These are phyloP conservation scores for Forficula auricularia DNA, from an alignment of 1,140 invertebrate genomes.

Conservation along the genomic window DNA sequence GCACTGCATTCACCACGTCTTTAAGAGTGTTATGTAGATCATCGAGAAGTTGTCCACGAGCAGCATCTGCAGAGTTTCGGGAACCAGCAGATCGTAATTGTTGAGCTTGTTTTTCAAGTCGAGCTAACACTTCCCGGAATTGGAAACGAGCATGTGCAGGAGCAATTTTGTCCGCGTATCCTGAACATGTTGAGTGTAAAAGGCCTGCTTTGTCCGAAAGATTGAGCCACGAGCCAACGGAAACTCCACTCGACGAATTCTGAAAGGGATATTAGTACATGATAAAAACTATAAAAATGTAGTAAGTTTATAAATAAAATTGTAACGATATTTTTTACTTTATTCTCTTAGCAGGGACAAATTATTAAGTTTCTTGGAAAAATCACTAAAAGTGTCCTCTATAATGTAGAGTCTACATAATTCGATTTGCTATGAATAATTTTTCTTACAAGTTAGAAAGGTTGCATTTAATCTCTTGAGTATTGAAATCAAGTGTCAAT, in stretches of 20 bases:
- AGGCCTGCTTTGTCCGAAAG: constrained; percentile 66
- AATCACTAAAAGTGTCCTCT: no score
- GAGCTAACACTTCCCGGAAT: constrained; percentile 64
- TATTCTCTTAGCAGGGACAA: no score
- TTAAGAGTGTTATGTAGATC: constrained; percentile 65
- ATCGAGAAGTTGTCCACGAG: constrained; percentile 34
- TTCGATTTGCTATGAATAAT: no score
- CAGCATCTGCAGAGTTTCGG: constrained; percentile 45
- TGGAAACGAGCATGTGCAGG: constrained; percentile 76
- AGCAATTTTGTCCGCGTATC: constrained; percentile 50
- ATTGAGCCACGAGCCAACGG: constrained; percentile 56
- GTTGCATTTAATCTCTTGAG: no score
- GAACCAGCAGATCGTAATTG: constrained; percentile 52
- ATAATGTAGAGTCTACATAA: no score
- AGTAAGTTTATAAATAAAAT: no score
- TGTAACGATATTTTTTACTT: no score
- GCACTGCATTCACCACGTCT: constrained; percentile 62
- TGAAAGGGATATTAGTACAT: no score
- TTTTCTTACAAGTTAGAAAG: no score
- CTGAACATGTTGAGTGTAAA: constrained; percentile 56
- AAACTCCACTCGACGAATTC: constrained; percentile 27
- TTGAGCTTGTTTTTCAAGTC: constrained; percentile 61
- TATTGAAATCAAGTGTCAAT: no score
- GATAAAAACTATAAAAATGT: no score
- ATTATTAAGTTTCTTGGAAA: no score